These are phyloP conservation scores for Physeter macrocephalus DNA, from an alignment of 2,113 vertebrate species.

Conservation along the genomic window DNA sequence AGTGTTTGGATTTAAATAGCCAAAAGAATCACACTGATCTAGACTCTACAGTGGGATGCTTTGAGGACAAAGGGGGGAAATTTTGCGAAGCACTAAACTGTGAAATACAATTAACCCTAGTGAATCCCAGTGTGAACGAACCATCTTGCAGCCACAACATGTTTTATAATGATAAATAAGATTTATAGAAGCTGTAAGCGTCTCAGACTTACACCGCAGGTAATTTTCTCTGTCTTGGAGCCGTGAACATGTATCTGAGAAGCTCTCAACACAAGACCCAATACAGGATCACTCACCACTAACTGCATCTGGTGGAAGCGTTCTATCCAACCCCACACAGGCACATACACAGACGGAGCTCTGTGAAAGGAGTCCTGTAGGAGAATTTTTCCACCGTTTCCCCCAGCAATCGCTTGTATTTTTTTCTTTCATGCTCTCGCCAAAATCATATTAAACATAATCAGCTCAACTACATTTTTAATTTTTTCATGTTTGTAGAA, in stretches of 20 bases:
- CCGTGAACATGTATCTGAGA: not conserved
- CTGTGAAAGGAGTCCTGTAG: not conserved
- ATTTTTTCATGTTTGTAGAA: not conserved
- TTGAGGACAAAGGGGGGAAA: no score
- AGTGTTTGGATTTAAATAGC: no score
- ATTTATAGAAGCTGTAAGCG: rapidly evolving
- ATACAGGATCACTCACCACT: not conserved
- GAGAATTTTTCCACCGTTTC: not conserved
- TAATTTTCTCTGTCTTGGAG: not conserved
- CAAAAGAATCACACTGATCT: not conserved
- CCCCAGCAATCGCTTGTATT: not conserved
- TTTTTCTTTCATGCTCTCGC: not conserved
- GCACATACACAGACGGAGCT: rapidly evolving
- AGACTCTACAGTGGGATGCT: not conserved
- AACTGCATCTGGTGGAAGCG: not conserved
- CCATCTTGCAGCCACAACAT: no score
- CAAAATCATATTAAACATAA: not conserved
- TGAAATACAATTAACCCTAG: not conserved
- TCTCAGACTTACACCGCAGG: rapidly evolving
- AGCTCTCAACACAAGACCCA: rapidly evolving
- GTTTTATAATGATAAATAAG: not conserved
- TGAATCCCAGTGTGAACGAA: no score
- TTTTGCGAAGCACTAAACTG: not conserved
- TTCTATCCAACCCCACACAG: rapidly evolving
- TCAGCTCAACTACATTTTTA: not conserved